Percentiles rank a stretch among this genome's conserved stretches.
phyloP scores from a whole-genome alignment of 2,113 vertebrate genomes.

The Gymnogyps californianus region DNA sequence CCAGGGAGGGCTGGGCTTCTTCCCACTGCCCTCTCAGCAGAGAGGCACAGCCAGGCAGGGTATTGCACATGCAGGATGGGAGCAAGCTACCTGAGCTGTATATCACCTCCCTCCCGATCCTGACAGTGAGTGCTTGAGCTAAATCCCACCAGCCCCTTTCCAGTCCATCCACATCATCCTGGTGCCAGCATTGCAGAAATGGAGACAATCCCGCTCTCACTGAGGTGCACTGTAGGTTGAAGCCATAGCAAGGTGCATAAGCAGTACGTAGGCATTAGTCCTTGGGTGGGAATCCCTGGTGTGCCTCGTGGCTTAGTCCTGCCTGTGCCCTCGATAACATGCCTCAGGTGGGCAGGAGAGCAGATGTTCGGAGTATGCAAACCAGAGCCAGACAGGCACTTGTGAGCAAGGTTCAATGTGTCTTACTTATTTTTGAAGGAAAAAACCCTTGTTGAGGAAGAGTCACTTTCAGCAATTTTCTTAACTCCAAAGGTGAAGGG shows the following conservation, averaged over 20 bases:
- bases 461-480: background rate
- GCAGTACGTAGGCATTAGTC: accelerated
- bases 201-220: background rate
- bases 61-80: background rate
- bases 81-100: background rate
- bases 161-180: background rate
- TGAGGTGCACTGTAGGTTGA: accelerated
- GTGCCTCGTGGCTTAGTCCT: background rate
- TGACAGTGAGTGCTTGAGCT: background rate
- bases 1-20: background rate
- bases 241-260: background rate
- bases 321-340: accelerated
- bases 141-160: background rate
- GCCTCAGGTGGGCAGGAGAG: background rate
- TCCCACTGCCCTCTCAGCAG: background rate
- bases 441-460: background rate
- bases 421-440: background rate
- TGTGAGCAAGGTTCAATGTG: background rate
- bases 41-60: background rate
- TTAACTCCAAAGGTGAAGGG: background rate
- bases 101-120: background rate
- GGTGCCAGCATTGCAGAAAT: background rate
- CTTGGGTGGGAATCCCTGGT: background rate
- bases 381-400: background rate
- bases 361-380: background rate